Conservation (phyloP, 1,140 invertebrate species). For the Drosophila pruinosa region DNA sequence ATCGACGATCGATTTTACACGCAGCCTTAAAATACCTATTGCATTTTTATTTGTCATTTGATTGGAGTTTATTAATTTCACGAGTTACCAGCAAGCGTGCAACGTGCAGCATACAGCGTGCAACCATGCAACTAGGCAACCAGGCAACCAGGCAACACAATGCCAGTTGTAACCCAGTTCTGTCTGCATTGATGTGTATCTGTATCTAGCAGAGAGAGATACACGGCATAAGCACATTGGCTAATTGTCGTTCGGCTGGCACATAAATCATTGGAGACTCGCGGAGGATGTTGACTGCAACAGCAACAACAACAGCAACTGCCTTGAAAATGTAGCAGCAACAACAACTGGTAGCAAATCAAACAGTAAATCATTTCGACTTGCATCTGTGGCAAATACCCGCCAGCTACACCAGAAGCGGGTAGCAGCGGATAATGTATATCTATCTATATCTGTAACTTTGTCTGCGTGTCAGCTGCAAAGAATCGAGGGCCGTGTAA, state of each 20-base stretch:
- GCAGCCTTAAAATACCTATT: slow-evolving; percentile 32
- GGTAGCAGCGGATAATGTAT: slow-evolving; percentile 34
- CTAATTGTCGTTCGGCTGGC: slow-evolving; percentile 68
- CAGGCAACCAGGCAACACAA: slow-evolving; percentile 1
- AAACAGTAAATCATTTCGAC: slow-evolving; percentile 72
- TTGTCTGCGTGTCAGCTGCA: slow-evolving; percentile 22
- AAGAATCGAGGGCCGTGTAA: slow-evolving; percentile 68
- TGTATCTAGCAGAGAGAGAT: slow-evolving; percentile 57
- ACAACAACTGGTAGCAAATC: slow-evolving; percentile 38
- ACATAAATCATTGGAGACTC: slow-evolving; percentile 75
- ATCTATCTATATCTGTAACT: slow-evolving; percentile 43
- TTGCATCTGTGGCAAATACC: slow-evolving; percentile 63
- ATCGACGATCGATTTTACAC: slow-evolving; percentile 16
- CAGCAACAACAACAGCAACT: slow-evolving; percentile 7
- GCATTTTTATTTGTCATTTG: slow-evolving; percentile 32
- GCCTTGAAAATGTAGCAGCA: slow-evolving; percentile 58
- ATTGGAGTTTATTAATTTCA: slow-evolving; percentile 34
- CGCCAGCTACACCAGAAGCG: slow-evolving; percentile 4
- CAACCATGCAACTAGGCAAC: slow-evolving; percentile 6
- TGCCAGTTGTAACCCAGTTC: slow-evolving; percentile 63
- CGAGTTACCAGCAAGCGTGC: slow-evolving; percentile 13
- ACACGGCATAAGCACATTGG: slow-evolving; percentile 46
- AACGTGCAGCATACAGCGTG: slow-evolving; percentile 26
- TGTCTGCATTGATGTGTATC: slow-evolving; percentile 65
- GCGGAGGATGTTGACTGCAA: slow-evolving; percentile 57